Evolutionary conservation across 1,140 invertebrate species (phyloP).

Genomic region (Forficula auricularia): DNA sequence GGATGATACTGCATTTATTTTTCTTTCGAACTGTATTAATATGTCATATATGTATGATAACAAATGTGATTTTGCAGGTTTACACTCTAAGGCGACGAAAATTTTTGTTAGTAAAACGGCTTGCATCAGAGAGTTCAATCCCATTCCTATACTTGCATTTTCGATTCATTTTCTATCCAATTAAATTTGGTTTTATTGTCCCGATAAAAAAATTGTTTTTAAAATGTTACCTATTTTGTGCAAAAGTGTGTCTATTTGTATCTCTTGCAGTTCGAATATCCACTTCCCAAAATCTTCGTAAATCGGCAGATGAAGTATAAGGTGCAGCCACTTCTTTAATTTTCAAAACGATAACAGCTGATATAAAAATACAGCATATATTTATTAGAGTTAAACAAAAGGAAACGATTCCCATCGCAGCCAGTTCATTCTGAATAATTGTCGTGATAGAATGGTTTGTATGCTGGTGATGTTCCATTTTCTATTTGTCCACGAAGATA

Average conservation of each 20-base stretch:
- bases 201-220: no score
- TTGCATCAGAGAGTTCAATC: no score
- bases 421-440: conserved; percentile 56
- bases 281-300: conserved; percentile 62
- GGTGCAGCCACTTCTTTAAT: conserved; percentile 75
- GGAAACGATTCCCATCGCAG: conserved; percentile 59
- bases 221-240: no score
- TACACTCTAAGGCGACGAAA: no score
- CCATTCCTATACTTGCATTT: no score
- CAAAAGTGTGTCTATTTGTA: conserved; percentile 25
- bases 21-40: no score
- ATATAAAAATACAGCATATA: conserved; percentile 68
- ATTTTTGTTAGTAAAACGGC: no score
- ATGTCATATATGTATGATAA: no score
- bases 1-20: no score
- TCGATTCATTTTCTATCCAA: no score
- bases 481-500: conserved; percentile 47
- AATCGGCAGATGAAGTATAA: conserved; percentile 50
- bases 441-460: conserved; percentile 44
- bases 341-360: conserved; percentile 64
- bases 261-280: conserved; percentile 54
- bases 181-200: no score
- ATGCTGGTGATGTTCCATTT: conserved; percentile 35
- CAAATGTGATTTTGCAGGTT: no score
- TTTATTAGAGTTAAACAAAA: conserved; percentile 64